A percentile compares a stretch with the other conserved stretches of the same genome.
phyloP scores from a whole-genome alignment of 1,140 invertebrate genomes.

The Harpegnathos saltator region DNA sequence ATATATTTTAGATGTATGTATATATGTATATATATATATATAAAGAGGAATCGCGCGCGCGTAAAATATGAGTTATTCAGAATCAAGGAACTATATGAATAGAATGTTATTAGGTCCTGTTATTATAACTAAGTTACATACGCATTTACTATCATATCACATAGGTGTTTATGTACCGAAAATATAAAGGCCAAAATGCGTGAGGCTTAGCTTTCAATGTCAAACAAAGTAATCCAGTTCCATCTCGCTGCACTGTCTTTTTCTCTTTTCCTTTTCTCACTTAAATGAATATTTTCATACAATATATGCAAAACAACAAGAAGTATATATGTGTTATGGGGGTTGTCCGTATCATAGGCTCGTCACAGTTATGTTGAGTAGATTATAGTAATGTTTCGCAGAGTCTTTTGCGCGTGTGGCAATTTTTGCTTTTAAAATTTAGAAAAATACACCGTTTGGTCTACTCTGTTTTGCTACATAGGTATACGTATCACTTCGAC shows the following conservation, averaged over 20 bases:
- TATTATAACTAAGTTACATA: constrained; percentile 49
- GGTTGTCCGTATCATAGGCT: constrained; percentile 32
- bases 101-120: constrained; percentile 49
- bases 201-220: constrained; percentile 77
- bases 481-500: constrained; percentile 79
- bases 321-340: constrained; percentile 45
- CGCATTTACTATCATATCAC: constrained; percentile 48
- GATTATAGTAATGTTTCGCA: constrained; percentile 50
- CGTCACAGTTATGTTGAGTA: constrained; percentile 40
- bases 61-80: constrained; percentile 54
- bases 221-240: constrained; percentile 62
- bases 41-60: constrained; percentile 39
- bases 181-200: constrained; percentile 20
- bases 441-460: constrained; percentile 82
- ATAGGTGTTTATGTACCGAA: constrained; percentile 20
- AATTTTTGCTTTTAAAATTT: constrained; percentile 80
- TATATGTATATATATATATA: no score
- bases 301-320: constrained; percentile 46
- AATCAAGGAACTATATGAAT: constrained; percentile 64
- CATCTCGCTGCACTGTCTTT: constrained; percentile 53
- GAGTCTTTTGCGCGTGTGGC: constrained; percentile 51
- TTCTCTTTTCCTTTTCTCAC: constrained; percentile 40
- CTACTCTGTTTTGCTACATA: constrained; percentile 78
- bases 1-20: no score
- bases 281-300: constrained; percentile 65